Percentiles rank a stretch among this genome's conserved stretches.
phyloP scores from a whole-genome alignment of 2,113 vertebrate species.

The Symphodus melops region DNA sequence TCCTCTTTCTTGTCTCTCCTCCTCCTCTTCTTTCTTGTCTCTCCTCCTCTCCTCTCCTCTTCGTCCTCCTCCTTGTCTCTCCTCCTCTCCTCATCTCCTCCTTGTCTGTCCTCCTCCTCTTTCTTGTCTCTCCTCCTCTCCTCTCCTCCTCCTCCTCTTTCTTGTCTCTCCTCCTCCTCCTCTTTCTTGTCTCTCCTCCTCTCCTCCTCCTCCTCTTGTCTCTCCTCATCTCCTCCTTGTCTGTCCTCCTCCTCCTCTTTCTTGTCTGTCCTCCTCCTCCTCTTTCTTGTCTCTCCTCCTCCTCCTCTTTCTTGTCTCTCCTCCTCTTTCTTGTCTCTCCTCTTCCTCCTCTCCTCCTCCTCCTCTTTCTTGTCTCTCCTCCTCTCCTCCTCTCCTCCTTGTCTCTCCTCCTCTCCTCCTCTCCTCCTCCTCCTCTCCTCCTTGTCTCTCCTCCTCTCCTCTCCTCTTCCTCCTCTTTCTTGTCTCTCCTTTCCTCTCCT shows the following conservation, averaged over 20 bases:
- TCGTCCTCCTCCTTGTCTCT: conserved; percentile 28
- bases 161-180: conserved; percentile 6
- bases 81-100: conserved; percentile 15
- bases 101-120: no score
- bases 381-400: conserved; percentile 22
- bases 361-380: conserved; percentile 13
- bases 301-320: conserved; percentile 12
- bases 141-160: conserved; percentile 19
- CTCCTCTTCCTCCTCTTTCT: conserved; percentile 43
- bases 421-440: conserved; percentile 23
- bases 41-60: conserved; percentile 41
- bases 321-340: conserved; percentile 49
- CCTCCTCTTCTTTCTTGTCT: conserved; percentile 37
- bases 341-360: conserved; percentile 12
- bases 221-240: conserved; percentile 14
- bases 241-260: conserved; percentile 25
- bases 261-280: conserved; percentile 55
- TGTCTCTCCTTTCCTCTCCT: conserved; percentile 36
- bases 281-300: conserved; percentile 3
- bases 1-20: conserved; percentile 10
- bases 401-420: conserved; percentile 43
- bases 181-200: conserved; percentile 47
- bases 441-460: not conserved
- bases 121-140: conserved; percentile 50
- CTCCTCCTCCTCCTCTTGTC: conserved; percentile 11